phyloP scores from a whole-genome alignment of 37 sponge, comb jelly and placozoan species.

The Mnemiopsis leidyi region DNA sequence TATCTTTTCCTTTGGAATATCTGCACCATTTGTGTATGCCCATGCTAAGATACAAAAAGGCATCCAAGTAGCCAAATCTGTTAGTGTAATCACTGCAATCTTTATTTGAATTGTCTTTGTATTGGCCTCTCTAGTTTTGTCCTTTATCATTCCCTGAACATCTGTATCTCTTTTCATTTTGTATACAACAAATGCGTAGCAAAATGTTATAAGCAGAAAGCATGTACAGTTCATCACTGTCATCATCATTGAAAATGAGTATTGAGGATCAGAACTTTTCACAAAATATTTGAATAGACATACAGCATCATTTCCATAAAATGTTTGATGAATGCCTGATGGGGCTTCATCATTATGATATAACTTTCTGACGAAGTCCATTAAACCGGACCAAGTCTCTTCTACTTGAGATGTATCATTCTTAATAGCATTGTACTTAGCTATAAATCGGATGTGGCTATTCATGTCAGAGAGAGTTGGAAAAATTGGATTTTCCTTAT shows the following conservation, averaged over 20 bases:
- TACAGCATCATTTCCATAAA: slow-evolving; percentile 3
- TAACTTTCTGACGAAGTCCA: background rate
- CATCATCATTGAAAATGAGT: background rate
- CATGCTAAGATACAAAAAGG: background rate
- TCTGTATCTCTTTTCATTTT: background rate
- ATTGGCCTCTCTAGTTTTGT: background rate
- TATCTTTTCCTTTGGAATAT: background rate
- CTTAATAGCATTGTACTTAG: background rate
- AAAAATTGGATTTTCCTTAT: background rate
- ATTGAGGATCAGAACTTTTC: background rate
- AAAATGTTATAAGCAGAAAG: background rate
- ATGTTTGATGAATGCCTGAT: background rate
- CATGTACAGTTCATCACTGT: background rate
- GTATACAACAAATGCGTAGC: background rate
- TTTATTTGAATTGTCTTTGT: background rate
- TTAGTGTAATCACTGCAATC: background rate
- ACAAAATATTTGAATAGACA: slow-evolving; percentile 18
- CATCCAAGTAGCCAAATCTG: slow-evolving; percentile 17
- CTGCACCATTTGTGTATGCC: background rate
- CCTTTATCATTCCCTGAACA: background rate
- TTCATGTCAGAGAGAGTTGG: background rate
- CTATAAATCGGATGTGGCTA: background rate
- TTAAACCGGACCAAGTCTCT: background rate
- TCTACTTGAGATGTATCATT: background rate
- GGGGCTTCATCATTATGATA: background rate